Percentiles rank a stretch among this genome's conserved stretches.
Evolutionary conservation across 2,888 invertebrate genomes (phyloP).

Genomic region (Epiblema foenella): DNA sequence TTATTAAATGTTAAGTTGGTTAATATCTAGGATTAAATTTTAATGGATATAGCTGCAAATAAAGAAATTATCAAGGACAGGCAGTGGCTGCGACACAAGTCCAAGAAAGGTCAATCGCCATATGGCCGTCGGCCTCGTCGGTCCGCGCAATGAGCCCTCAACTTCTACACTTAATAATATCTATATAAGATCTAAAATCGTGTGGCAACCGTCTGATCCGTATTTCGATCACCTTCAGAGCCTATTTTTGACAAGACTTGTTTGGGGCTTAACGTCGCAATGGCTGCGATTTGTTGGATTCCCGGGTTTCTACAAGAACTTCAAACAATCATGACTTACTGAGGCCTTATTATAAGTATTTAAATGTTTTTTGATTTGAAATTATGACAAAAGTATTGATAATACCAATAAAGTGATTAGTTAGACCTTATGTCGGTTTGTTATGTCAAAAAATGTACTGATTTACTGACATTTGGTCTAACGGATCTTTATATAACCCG

Average conservation of each 20-base stretch:
- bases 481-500: too few relatives aligned
- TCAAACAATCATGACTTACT: too few relatives aligned
- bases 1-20: too few relatives aligned
- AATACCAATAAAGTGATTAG: too few relatives aligned
- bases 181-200: not conserved
- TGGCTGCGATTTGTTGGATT: not conserved
- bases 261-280: not conserved
- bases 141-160: not conserved
- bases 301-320: not conserved
- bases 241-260: constrained; percentile 12
- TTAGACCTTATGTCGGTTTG: too few relatives aligned
- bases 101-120: constrained; percentile 42
- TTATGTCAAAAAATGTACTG: too few relatives aligned
- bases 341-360: too few relatives aligned
- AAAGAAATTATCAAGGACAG: constrained; percentile 23
- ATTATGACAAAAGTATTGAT: too few relatives aligned
- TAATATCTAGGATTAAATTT: not conserved
- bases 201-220: not conserved
- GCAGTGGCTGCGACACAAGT: constrained; percentile 23
- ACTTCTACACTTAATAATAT: not conserved
- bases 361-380: too few relatives aligned
- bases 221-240: constrained; percentile 28
- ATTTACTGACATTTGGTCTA: too few relatives aligned
- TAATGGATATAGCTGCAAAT: constrained; percentile 14
- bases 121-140: constrained; percentile 41